These are phyloP conservation scores for Sphinx pinastri DNA, from an alignment of 2,888 invertebrate genomes.

Conservation along the genomic window DNA sequence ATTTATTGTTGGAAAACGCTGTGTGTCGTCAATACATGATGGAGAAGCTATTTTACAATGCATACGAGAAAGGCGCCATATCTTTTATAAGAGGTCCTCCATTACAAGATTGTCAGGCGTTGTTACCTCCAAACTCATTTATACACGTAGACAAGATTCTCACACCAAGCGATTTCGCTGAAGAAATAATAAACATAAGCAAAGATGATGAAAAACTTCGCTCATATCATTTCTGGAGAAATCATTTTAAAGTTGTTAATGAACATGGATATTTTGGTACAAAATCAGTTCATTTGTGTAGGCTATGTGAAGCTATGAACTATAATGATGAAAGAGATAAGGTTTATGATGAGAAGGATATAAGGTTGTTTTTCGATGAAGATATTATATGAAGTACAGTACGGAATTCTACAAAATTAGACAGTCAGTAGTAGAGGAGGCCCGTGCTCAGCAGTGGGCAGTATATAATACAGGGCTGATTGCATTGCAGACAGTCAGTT, in stretches of 20 bases:
- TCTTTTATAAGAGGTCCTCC: constrained; percentile 6
- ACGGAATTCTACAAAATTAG: neutral
- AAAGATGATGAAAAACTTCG: constrained; percentile 54
- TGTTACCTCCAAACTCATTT: constrained; percentile 3
- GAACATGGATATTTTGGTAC: constrained; percentile 86
- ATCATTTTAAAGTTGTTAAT: constrained; percentile 77
- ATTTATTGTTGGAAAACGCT: neutral
- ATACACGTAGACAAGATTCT: constrained; percentile 12
- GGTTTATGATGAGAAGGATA: constrained; percentile 33
- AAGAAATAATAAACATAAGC: constrained; percentile 75
- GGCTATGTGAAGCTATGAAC: constrained; percentile 84
- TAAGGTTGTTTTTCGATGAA: constrained; percentile 34
- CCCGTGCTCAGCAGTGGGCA: too few species aligned
- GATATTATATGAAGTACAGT: constrained; percentile 26
- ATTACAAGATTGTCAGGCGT: constrained; percentile 3
- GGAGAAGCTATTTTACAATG: constrained; percentile 5
- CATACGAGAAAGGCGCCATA: neutral
- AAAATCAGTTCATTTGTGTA: constrained; percentile 81
- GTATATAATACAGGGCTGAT: too few species aligned
- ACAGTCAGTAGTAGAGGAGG: too few species aligned
- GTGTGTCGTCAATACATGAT: constrained; percentile 2
- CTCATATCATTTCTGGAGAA: constrained; percentile 82
- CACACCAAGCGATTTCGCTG: constrained; percentile 63
- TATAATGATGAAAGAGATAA: constrained; percentile 64
- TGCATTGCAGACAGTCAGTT: neutral